Base-by-base conservation (phyloP, 2,113 vertebrate genomes). In the Hydrochoerus hydrochaeris region DNA sequence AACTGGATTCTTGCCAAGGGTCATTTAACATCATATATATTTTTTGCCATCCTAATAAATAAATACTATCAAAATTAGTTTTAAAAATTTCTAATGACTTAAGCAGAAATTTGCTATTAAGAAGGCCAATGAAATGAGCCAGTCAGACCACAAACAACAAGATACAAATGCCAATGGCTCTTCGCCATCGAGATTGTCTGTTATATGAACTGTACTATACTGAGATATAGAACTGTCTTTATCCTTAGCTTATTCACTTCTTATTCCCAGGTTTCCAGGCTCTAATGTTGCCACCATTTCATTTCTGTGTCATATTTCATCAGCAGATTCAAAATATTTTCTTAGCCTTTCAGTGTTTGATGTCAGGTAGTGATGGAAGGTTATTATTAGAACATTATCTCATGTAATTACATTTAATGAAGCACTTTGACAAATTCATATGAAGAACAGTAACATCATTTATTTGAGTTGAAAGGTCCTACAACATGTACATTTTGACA, bases 1-100 rank as follows among this genome's bases (percentile, higher is more conserved):
- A 86, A 85, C 35, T 90, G 38, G 22, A 82, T 71, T 91, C 49
- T 85, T 94, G 41, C 60, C 78, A 80, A 92, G 52, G 54, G 10
- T 41, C 41, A 11, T 85, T 46, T 90, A 71, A 49, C 71, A 85
- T n/a, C 7, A 81, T 0, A 1, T 67, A 86, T 58, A 20, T 94
- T 94, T 44, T 95, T 52, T 96, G 65, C 19, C 52, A 73, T 93
- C 41, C 9, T 32, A 82, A 67, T 28, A 82, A 65, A 14, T 63
- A 62, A 96, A 95, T 69, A 95, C 96, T 91, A 92, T 24, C 49
- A 84, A 97, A 92, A 94, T 52, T 57, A 91, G 60, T 86, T 86
- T 19, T 10, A 22, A 92, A 54, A 54, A n/a, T 77, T 71, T 85
- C 65, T 49, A 77, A 5, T 82, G 58, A 86, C 28, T 87, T 81